These are phyloP conservation scores for Illadopsis cleaveri DNA, from an alignment of 2,113 vertebrate species.

Conservation along the genomic window DNA sequence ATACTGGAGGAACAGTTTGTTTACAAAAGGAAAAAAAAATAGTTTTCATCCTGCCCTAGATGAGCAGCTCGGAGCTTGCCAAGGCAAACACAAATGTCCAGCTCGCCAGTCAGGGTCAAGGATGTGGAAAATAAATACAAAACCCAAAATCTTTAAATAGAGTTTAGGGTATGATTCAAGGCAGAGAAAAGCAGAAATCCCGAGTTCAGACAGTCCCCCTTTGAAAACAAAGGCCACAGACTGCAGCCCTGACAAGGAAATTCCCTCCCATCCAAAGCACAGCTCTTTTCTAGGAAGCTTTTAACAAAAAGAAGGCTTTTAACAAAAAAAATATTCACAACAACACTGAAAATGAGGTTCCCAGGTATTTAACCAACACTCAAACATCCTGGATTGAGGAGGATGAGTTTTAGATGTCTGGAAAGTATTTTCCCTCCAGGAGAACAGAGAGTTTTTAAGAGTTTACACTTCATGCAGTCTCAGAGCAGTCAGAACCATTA, in stretches of 20 bases:
- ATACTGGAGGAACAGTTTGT: constrained; percentile 37
- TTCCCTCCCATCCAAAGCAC: neutral
- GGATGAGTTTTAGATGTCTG: neutral
- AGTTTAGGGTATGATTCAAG: constrained; percentile 22
- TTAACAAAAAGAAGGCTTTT: neutral
- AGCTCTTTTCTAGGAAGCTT: neutral
- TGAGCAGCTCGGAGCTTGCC: constrained; percentile 34
- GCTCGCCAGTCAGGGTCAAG: constrained; percentile 46
- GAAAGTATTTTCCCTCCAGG: neutral
- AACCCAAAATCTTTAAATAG: constrained; percentile 53
- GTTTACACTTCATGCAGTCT: neutral
- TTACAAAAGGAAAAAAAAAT: constrained; percentile 36
- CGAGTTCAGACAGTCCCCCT: neutral
- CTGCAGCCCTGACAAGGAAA: neutral
- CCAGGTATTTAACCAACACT: neutral
- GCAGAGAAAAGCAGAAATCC: neutral
- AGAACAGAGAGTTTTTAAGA: neutral
- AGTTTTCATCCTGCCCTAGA: constrained; percentile 50
- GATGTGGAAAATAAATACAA: constrained; percentile 56
- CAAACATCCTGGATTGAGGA: neutral
- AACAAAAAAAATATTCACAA: neutral
- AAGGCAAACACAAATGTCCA: constrained; percentile 62
- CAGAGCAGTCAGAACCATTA: neutral
- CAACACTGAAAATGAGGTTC: neutral
- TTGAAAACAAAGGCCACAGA: neutral